These are phyloP conservation scores for Elgonia sp. DNA, from an alignment of 2,888 invertebrate species.

Conservation along the genomic window DNA sequence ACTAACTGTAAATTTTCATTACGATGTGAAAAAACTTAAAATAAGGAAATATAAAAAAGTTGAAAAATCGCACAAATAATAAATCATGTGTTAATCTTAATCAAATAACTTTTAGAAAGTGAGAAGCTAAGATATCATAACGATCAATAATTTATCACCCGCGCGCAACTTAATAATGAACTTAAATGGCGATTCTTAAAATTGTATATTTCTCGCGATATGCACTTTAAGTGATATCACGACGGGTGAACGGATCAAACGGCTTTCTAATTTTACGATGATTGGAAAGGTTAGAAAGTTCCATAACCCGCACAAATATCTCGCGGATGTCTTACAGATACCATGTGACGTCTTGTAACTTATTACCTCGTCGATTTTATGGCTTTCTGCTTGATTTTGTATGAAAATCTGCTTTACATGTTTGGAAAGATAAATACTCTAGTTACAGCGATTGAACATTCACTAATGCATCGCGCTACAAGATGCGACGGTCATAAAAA, in stretches of 20 bases:
- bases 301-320: slow-evolving; percentile 71
- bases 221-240: slow-evolving; percentile 67
- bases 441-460: slow-evolving; percentile 44
- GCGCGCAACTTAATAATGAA: slow-evolving; percentile 62
- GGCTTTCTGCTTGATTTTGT: slow-evolving; percentile 61
- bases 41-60: background rate
- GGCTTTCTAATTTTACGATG: slow-evolving; percentile 76
- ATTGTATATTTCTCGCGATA: slow-evolving; percentile 65
- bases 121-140: slow-evolving; percentile 53
- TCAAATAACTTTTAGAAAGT: slow-evolving; percentile 66
- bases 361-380: slow-evolving; percentile 61
- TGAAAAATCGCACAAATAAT: slow-evolving; percentile 17
- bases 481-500: slow-evolving; percentile 11
- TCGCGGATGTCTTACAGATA: slow-evolving; percentile 67
- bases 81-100: slow-evolving; percentile 54
- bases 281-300: slow-evolving; percentile 76
- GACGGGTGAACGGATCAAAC: slow-evolving; percentile 73
- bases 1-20: too few species aligned
- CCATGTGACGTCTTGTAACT: slow-evolving; percentile 60
- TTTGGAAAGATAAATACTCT: slow-evolving; percentile 58
- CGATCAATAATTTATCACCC: slow-evolving; percentile 71
- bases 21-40: too few species aligned
- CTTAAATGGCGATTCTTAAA: slow-evolving; percentile 63
- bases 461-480: slow-evolving; percentile 22
- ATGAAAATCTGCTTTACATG: slow-evolving; percentile 66